Base-by-base conservation (phyloP, 2,113 vertebrate species). In the Mellivora capensis region DNA sequence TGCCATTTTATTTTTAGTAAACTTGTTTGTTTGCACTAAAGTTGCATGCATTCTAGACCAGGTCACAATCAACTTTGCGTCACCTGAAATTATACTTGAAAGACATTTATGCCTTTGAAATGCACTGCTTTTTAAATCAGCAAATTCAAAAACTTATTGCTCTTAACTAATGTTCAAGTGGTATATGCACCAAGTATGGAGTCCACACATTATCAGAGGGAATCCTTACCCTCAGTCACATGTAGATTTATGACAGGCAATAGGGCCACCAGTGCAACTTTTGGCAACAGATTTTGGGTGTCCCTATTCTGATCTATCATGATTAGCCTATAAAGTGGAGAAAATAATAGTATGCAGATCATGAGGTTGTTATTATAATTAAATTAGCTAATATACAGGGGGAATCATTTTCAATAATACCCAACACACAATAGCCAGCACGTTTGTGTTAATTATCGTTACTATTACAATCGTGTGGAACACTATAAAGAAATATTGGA, bases 51-150 rank as follows among this genome's bases (percentile, higher is more conserved):
- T 87, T 80, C 37, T 67, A 87, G 69, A 92, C 21, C 4, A 84
- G 34, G 9, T 62, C 49, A 71, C 84, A 87, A 82, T 91, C 59
- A 69, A 87, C 52, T 83, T 94, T 92, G 23, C 12, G 88, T 95
- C 18, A 57, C 11, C 31, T 92, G 42, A 97, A 96, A 90, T 95
- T 86, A 89, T 11, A 23, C 17, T 69, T 2, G 6, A 95, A 94
- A 94, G 29, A 13, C 52, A 79, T 42, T 64, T 77, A 69, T 25
- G 44, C 10, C 37, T 92, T 96, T 82, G 29, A 64, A 90, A 92
- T 59, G 9, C 27, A 52, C 34, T 96, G 83, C 4, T 94, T 87
- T 96, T 80, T 87, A 74, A 86, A 90, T 74, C n/a, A 94, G 76
- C 11, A 54, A 44, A 82, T 15, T 25, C 57, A 23, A 87, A 96